Percentiles rank a stretch among this genome's conserved stretches.
phyloP scores from a whole-genome alignment of 1,140 invertebrate species.

The Bombus pascuorum region DNA sequence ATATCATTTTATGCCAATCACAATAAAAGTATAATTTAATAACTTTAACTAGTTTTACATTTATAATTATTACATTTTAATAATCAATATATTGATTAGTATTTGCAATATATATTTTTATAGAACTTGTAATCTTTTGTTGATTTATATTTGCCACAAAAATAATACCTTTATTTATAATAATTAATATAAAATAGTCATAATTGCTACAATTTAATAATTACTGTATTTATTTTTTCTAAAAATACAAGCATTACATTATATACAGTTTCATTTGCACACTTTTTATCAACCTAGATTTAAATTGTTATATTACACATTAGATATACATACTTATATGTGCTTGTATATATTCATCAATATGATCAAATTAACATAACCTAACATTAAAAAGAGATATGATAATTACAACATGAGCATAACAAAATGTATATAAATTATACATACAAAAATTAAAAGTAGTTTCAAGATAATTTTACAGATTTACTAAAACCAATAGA shows the following conservation, averaged over 20 bases:
- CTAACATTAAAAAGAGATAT: slow-evolving; percentile 12
- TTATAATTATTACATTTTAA: background rate
- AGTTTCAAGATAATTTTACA: background rate
- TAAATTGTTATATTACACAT: background rate
- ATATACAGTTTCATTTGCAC: background rate
- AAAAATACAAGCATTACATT: background rate
- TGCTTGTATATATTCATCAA: background rate
- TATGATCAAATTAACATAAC: slow-evolving; percentile 32
- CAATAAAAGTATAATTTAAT: background rate
- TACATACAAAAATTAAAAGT: background rate
- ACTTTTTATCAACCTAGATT: background rate
- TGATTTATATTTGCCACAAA: background rate
- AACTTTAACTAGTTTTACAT: background rate
- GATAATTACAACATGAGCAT: background rate
- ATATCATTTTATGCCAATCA: background rate
- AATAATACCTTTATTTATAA: background rate
- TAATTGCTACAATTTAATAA: background rate
- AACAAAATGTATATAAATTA: background rate
- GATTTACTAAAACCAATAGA: background rate
- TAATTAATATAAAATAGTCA: slow-evolving; percentile 13
- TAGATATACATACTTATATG: background rate
- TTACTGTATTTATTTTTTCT: background rate
- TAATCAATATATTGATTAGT: background rate
- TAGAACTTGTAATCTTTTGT: background rate
- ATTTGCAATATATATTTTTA: background rate